A percentile compares a stretch with the other conserved stretches of the same genome.
Conservation (phyloP, 2,888 invertebrate genomes). For the Orgyia antiqua region DNA sequence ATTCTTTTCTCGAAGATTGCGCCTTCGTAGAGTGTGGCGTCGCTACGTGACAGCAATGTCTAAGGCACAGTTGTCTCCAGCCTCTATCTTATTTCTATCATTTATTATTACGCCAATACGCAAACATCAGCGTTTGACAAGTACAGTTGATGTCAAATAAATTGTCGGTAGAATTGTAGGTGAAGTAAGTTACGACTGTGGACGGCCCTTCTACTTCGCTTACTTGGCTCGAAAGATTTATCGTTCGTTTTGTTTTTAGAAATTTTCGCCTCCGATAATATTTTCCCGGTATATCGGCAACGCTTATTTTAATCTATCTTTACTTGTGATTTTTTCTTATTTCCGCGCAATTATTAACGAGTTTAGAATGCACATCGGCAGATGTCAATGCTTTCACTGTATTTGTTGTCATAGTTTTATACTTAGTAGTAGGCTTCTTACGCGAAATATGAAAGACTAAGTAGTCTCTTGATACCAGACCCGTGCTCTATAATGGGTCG, state of each 20-base stretch:
- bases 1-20: constrained; percentile 72
- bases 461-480: no score
- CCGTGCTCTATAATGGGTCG: no score
- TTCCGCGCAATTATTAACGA: no score
- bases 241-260: constrained; percentile 52
- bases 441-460: no score
- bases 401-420: no score
- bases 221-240: constrained; percentile 58
- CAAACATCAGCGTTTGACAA: constrained; percentile 73
- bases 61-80: constrained; percentile 54
- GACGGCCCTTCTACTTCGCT: constrained; percentile 55
- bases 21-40: constrained; percentile 54
- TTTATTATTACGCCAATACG: constrained; percentile 64
- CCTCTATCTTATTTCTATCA: constrained; percentile 65
- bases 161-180: constrained; percentile 67
- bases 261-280: constrained; percentile 42
- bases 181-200: constrained; percentile 65
- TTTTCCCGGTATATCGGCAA: constrained; percentile 30
- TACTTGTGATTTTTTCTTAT: constrained; percentile 19
- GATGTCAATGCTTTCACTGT: no score
- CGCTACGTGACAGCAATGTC: constrained; percentile 69
- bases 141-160: constrained; percentile 71
- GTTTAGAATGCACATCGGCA: no score
- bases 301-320: constrained; percentile 25
- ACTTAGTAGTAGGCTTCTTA: no score